Evolutionary conservation across 35 echinoderm and acorn worm genomes (phyloP), one percentile per base, ranked within the genome.

Genomic region (Heliocidaris tuberculata): DNA sequence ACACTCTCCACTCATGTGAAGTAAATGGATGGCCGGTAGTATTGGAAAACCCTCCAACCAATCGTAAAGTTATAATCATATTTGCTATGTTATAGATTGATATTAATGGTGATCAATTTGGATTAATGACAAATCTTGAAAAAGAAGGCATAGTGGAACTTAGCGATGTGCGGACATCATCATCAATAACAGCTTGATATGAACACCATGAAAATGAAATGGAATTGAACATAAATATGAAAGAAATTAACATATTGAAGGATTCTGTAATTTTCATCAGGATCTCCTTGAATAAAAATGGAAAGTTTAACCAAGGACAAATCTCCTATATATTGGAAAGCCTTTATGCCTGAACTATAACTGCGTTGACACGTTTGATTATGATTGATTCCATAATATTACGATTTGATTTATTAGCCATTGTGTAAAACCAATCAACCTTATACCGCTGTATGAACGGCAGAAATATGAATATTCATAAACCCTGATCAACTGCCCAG

Each of bases 401-500:
- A 78, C 65, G 65, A 29, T 78, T 78, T 78, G 65, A 78, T 78
- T 78, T 78, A 78, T 78, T n/a, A n/a, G 65, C 65, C 27, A 27
- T 78, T 78, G 65, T 78, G 65, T 78, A 27, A 78, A 78, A 78
- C 7, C 21, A 78, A 78, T 78, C 65, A 19, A 19, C 65, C 65
- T 8, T 78, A 78, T 27, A 27, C 65, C 21, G 65, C 65, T n/a
- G 7, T 4, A 24, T 24, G 4, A 78, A 5, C 60, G 21, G 8
- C 7, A 78, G 65, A 78, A 78, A 78, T 78, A 78, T 78, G 65
- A 78, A 78, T 78, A 78, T 78, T 78, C 65, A 78, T 78, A 19
- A 78, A 27, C 65, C 9, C 52, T 15, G 35, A 56, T 56, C 2
- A 2, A 13, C 52, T 2, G 0, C 35, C 8, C 2, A 5, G 65